phyloP scores from a whole-genome alignment of 2,113 vertebrate species.

The Amphilophus citrinellus region DNA sequence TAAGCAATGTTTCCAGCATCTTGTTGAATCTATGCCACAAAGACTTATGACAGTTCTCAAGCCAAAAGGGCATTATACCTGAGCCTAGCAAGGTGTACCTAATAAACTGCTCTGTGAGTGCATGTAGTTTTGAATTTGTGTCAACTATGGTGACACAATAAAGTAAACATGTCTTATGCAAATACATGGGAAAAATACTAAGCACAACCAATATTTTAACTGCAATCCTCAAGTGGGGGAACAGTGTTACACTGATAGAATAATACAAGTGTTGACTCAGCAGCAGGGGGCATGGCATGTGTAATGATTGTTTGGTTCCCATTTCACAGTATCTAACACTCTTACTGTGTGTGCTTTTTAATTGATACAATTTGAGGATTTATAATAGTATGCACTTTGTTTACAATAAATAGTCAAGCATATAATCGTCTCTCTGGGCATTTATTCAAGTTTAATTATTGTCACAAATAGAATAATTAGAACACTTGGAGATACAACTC shows the following conservation, averaged over 20 bases:
- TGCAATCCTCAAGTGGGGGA: not conserved
- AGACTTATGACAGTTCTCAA: not conserved
- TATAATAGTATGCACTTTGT: conserved; percentile 5
- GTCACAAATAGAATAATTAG: not conserved
- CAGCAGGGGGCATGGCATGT: conserved; percentile 16
- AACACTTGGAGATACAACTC: not conserved
- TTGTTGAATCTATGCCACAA: not conserved
- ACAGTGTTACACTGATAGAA: not conserved
- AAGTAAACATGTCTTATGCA: not conserved
- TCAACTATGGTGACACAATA: not conserved
- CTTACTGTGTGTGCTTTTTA: conserved; percentile 1
- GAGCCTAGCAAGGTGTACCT: not conserved
- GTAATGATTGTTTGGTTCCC: conserved; percentile 16
- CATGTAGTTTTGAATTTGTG: not conserved
- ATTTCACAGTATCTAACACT: conserved; percentile 24
- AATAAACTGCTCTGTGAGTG: not conserved
- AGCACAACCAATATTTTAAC: not conserved
- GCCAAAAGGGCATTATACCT: not conserved
- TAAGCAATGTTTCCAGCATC: too few species aligned
- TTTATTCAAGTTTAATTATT: conserved; percentile 27
- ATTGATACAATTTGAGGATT: conserved; percentile 12
- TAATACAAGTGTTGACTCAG: not conserved
- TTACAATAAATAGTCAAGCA: conserved; percentile 4
- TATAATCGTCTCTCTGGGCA: conserved; percentile 33
- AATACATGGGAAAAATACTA: not conserved